Base-by-base conservation (phyloP, 2,888 invertebrate species). In the Orthonychiurus folsomi region DNA sequence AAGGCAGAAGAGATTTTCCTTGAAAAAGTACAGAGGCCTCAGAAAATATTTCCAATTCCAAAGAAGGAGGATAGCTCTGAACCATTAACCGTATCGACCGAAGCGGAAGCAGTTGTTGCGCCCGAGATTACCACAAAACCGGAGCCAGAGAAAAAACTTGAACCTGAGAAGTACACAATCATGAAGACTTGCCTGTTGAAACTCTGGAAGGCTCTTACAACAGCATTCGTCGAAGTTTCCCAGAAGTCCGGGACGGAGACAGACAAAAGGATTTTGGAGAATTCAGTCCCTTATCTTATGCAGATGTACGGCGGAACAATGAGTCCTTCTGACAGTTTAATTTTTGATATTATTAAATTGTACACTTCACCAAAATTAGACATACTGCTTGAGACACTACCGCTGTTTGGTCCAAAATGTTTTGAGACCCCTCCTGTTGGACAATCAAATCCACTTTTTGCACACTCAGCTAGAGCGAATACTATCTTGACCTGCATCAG, bases 401-500 rank as follows among this genome's bases (percentile, higher is more conserved):
- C 72, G 3, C 50, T 70, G 1, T 72, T 70, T 62, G 72, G 72
- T 20, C 72, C 69, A 1, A 70, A 70, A 25, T 54, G 67, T 59
- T 62, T 60, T 1, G 68, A 70, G 50, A 47, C 61, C 18, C 54
- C 60, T 12, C 50, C 63, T 5, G 3, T 9, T 5, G 24, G 3
- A 9, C 9, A 5, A 9, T 61, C 69, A n/a, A 72, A 72, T 63
- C 72, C 72, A 3, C 56, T 72, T n/a, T 67, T 64, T 24, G 64
- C 69, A 20, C 72, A 72, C 53, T 67, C 70, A 23, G 62, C 65
- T 5, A 52, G 63, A 50, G 70, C 72, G 1, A 72, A 70, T 59
- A 28, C 66, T 2, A 54, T 72, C 15, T 62, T 69, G 26, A 56
- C 59, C 1, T 37, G 47, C 5, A 59, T 72, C 12, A 59, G 58